Evolutionary conservation across 2,113 vertebrate genomes (phyloP), one percentile per base, ranked within the genome.

Genomic region (Macroglossus sobrinus): DNA sequence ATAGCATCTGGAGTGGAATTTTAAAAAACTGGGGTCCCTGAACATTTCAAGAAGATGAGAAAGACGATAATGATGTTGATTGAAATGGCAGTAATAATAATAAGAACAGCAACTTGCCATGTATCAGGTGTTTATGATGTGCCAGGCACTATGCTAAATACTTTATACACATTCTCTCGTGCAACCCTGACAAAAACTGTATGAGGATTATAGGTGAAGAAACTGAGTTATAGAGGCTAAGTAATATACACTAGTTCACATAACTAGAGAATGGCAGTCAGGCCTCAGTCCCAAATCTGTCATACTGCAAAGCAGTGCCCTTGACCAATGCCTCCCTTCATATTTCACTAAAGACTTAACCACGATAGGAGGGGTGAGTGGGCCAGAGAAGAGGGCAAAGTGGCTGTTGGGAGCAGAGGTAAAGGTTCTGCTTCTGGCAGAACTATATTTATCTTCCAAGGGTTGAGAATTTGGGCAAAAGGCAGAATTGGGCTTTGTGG

Each of bases 381-480:
- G 43, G 5, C 12, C 5, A 13, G 18, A 47, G 89, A 0, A 53
- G 47, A 75, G 22, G 30, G n/a, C 8, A 6, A 79, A 80, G 64
- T 8, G 22, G 12, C 74, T 85, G 2, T n/a, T 24, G 45, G 33
- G 38, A 55, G n/a, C 43, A 40, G 28, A 84, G 18, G 63, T 4
- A 1, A 84, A 45, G 55, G 61, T 45, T 84, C 78, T 71, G 53
- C 35, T 84, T 84, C 40, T 61, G 38, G 30, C 9, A 94, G 47
- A 79, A 43, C 40, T 71, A 63, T 19, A 61, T 64, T 89, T 72
- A 50, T 71, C 55, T 93, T 45, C 22, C 0, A 0, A 81, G 22
- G 33, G 76, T 0, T 82, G 40, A 92, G 69, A 96, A 78, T 66
- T 24, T 45, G 43, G 55, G 61, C 21, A 89, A 94, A 96, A 93